Percentiles rank a stretch among this genome's conserved stretches.
These are phyloP conservation scores for Leptopilina drosophilae DNA, from an alignment of 2,888 invertebrate species.

Conservation along the genomic window DNA sequence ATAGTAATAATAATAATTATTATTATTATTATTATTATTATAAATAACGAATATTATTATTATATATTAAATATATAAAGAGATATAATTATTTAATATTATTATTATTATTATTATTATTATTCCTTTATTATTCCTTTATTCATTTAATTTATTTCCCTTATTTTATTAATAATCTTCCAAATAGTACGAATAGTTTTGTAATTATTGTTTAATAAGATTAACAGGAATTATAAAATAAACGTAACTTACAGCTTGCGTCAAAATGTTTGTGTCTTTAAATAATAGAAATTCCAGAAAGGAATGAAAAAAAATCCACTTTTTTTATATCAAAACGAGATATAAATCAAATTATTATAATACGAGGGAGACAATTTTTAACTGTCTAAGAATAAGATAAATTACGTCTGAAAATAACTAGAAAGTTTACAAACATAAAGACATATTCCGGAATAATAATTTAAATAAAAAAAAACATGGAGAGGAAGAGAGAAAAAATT, in stretches of 20 bases:
- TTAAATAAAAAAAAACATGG: not conserved
- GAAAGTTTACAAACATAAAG: slow-evolving; percentile 6
- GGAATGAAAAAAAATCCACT: not conserved
- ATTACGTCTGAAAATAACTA: slow-evolving; percentile 15
- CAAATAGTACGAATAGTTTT: too few relatives aligned
- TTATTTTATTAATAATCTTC: too few relatives aligned
- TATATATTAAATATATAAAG: too few relatives aligned
- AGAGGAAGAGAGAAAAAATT: not conserved
- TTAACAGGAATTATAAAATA: slow-evolving; percentile 1
- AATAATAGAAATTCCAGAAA: not conserved
- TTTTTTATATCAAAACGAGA: not conserved
- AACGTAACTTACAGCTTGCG: not conserved
- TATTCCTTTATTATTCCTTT: too few relatives aligned
- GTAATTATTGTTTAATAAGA: too few relatives aligned
- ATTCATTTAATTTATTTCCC: too few relatives aligned
- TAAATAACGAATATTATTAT: too few relatives aligned
- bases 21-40: too few relatives aligned
- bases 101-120: too few relatives aligned
- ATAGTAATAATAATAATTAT: too few relatives aligned
- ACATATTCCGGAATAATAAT: not conserved
- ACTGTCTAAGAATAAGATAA: not conserved
- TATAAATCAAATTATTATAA: slow-evolving; percentile 1
- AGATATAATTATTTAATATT: too few relatives aligned
- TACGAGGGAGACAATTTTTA: not conserved
- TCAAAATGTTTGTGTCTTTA: not conserved